Percentiles rank a stretch among this genome's conserved stretches.
Evolutionary conservation across 2,888 invertebrate genomes (phyloP).

Genomic region (Dendrolimus pini): DNA sequence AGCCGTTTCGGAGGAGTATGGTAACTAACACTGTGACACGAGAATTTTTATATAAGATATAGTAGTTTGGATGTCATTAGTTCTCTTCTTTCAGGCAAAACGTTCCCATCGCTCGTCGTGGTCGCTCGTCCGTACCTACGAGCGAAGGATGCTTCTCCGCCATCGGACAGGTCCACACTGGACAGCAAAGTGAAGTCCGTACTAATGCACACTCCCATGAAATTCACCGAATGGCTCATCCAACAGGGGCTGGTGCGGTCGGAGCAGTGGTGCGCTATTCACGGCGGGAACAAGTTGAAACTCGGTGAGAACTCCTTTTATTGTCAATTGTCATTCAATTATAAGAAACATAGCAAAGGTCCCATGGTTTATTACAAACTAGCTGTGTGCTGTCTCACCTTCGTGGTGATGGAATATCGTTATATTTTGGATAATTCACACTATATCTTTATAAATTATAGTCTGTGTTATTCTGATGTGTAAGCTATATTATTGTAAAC

Average conservation of each 20-base stretch:
- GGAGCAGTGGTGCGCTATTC: slow-evolving; percentile 85
- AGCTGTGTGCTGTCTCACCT: too few relatives aligned
- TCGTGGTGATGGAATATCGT: too few relatives aligned
- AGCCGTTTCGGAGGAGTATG: too few relatives aligned
- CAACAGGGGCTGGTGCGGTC: slow-evolving; percentile 89
- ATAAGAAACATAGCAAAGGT: too few relatives aligned
- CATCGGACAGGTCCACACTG: slow-evolving; percentile 77
- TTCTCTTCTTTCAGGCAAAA: slow-evolving; percentile 76
- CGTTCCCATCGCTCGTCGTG: slow-evolving; percentile 91
- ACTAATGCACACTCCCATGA: slow-evolving; percentile 87
- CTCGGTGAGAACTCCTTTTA: slow-evolving; percentile 65
- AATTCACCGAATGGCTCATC: slow-evolving; percentile 93
- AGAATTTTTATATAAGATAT: too few relatives aligned
- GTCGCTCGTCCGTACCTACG: slow-evolving; percentile 87
- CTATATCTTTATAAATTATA: too few relatives aligned
- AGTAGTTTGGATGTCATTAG: not conserved
- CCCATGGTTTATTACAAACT: too few relatives aligned
- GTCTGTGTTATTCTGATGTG: too few relatives aligned
- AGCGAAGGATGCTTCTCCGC: slow-evolving; percentile 78
- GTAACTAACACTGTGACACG: too few relatives aligned
- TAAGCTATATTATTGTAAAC: too few relatives aligned
- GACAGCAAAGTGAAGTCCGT: slow-evolving; percentile 90
- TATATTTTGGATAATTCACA: too few relatives aligned
- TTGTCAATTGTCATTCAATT: too few relatives aligned
- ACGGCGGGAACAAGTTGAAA: slow-evolving; percentile 82